Evolutionary conservation across 1,140 invertebrate species (phyloP), one percentile per base, ranked within the genome.

Genomic region (Fopius arisanus): DNA sequence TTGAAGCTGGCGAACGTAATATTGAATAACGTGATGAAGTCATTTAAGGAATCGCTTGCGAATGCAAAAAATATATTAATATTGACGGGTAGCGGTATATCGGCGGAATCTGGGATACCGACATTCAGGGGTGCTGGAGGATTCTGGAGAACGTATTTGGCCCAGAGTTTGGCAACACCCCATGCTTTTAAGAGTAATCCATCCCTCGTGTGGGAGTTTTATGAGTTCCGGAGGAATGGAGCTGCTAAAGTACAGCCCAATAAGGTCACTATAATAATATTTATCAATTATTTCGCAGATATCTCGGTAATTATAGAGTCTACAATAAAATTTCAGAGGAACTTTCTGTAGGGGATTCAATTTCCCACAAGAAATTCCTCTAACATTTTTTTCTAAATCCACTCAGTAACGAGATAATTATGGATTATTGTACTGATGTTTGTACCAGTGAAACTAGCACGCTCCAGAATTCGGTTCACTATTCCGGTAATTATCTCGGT

Each of bases 101-200:
- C 93, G 66, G 94, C 94, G 3, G 94, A 96, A 86, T 94, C 93
- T 78, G 95, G 95, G 19, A 91, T 96, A 40, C 94, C 94, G 51
- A 95, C 94, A 29, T 96, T 96, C 84, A 85, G 94, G 72, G 94
- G 94, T 59, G 88, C 91, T 51, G 93, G 93, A 16, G 94, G 94
- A 23, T 91, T 91, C 59, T 96, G 95, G 95, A 90, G 94, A 76
- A 93, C 89, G 78, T 94, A 92, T 85, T 86, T 90, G 76, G 91
- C 92, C 16, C 84, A 90, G 81, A 87, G 90, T 81, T 83, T 94
- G 26, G 93, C 93, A 1, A 92, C 91, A 41, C 92, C 91, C 14
- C 82, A 88, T 81, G 93, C 93, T 28, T 95, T 94, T 84, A 77
- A 77, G 29, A 80, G 83, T 26, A 90, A 93, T 84, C 93, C 93